Base-by-base conservation (phyloP, 2,113 vertebrate species). In the Trinectes maculatus region DNA sequence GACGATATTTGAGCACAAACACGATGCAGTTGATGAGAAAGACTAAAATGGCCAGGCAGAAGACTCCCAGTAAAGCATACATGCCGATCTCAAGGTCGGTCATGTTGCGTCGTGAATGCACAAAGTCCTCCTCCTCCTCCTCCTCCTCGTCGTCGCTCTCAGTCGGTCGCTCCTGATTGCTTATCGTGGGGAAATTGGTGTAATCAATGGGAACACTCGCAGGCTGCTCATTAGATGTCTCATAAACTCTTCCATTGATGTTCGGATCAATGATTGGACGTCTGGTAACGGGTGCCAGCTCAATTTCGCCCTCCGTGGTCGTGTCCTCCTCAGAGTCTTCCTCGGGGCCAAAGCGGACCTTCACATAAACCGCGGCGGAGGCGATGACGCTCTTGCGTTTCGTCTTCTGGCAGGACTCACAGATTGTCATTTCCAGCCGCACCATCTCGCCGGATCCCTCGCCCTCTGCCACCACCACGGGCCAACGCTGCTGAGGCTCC, bases 11-110 rank as follows among this genome's bases (percentile, higher is more conserved):
- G 3, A 99, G 92, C 82, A 98, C 97, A 4, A 99, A 99, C 37
- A 99, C 97, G 2, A 98, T 96, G 85, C 98, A 99, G 92, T 99
- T 99, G 92, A 99, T 99, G 76, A 99, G 96, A 85, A 99, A 99
- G 71, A 99, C 96, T 29, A 99, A 86, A 78, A 99, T 99, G 91
- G 98, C 98, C 19, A 99, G 89, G 74, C 97, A 99, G 91, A 99
- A 99, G 86, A 99, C 97, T 0, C 96, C 96, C 34, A 99, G 92
- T 0, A 99, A 92, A 0, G 98, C 98, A 0, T 99, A 99, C 96
- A 99, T 99, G 87, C 97, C 97, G 0, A 99, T 98, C 86, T 99
- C 98, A 59, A 99, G 92, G 91, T 99, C 96, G 0, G 96, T 98
- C 89, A 99, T 94, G 58, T 94, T 97, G 10, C 95, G 93, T 0